Conservation (phyloP, 2,888 invertebrate genomes). For the Pteria penguin region DNA sequence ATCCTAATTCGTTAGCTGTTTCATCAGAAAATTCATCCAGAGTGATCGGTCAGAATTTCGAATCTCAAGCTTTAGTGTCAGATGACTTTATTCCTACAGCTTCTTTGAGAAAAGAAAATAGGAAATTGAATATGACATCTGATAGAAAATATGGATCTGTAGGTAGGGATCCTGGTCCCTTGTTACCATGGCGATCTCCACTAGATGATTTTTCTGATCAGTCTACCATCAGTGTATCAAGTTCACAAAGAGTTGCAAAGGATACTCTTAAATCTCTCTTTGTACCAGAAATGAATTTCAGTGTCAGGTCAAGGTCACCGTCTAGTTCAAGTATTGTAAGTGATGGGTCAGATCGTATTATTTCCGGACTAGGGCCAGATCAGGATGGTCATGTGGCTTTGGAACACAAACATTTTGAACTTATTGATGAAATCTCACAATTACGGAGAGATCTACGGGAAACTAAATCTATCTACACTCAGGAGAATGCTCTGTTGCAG, state of each 20-base stretch:
- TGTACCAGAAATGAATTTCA: neutral
- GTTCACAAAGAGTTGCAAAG: neutral
- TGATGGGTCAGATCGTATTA: constrained; percentile 36
- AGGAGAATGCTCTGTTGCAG: constrained; percentile 68
- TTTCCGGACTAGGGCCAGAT: constrained; percentile 48
- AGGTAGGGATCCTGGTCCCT: neutral
- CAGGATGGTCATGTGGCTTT: constrained; percentile 58
- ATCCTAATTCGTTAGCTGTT: neutral
- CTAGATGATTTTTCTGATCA: constrained; percentile 29
- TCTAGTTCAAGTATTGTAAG: neutral
- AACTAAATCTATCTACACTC: constrained; percentile 68
- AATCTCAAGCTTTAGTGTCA: constrained; percentile 4
- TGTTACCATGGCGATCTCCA: constrained; percentile 15
- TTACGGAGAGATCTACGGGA: constrained; percentile 65
- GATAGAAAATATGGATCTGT: neutral
- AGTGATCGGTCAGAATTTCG: constrained; percentile 38
- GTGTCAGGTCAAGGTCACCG: neutral
- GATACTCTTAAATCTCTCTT: neutral
- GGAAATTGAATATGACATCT: neutral
- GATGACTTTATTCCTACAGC: neutral
- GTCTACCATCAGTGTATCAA: constrained; percentile 20
- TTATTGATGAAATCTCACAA: constrained; percentile 67
- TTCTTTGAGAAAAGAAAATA: neutral
- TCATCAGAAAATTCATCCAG: neutral
- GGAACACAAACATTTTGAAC: constrained; percentile 65